Base-by-base conservation (phyloP, 2,797 vertebrate genomes). In the Sebastes reedi region DNA sequence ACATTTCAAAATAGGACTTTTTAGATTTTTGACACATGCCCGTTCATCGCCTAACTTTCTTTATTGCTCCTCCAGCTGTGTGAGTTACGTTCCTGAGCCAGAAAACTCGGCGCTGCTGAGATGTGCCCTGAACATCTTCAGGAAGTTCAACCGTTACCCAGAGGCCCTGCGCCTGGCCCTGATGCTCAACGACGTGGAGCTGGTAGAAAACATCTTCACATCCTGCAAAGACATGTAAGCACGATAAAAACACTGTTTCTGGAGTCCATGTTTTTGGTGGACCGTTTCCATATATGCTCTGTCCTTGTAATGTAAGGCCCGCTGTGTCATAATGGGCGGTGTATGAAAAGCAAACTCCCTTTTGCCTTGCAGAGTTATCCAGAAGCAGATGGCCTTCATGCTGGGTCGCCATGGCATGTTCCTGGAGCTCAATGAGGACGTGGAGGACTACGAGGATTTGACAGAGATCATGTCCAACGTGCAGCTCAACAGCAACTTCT, bases 391-490 rank as follows among this genome's bases (percentile, higher is more conserved):
- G 98, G 97, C 99, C 20, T 99, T 98, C 90, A 99, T 99, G 98
- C 92, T 99, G 64, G 99, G 98, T 30, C 96, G 98, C 20, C 99
- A 99, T 0, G 99, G 99, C 7, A 98, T 99, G 90, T 99, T 99
- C 88, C 92, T 99, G 89, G 98, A 99, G 92, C 96, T 99, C 24
- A 99, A 98, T 0, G 99, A 99, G 87, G 98, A 99, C 1, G 98
- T 99, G 24, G 99, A 99, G 56, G 98, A 99, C 76, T 99, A 98
- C 0, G 99, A 99, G 83, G 98, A 99, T 90, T 92, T 99, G 88
- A 99, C 99, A 0, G 99, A 99, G 93, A 99, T 99, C 83, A 99
- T 99, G 99, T 99, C 98, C 68, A 99, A 99, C 0, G 99, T 99
- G 30, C 98, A 99, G 94, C 98, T 99, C 83, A 99, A 99, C 90